Percentiles rank a stretch among this genome's conserved stretches.
Conservation (phyloP, 2,797 vertebrate species). For the Phrynocephalus vlangalii region DNA sequence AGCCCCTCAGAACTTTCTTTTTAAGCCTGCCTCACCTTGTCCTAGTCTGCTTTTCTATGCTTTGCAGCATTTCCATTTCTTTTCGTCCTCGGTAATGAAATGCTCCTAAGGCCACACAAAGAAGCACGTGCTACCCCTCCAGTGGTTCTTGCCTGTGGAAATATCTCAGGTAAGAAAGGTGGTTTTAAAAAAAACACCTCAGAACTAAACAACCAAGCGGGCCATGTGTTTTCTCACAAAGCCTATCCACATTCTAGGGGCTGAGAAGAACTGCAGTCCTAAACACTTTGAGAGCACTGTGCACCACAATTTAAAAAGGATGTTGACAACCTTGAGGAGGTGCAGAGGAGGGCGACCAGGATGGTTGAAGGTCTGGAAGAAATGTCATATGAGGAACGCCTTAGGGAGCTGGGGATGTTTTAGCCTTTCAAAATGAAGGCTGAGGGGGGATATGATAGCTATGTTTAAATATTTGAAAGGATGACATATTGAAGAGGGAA, state of each 20-base stretch:
- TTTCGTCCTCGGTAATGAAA: background rate
- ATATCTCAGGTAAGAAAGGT: background rate
- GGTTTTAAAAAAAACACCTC: background rate
- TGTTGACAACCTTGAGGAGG: no score
- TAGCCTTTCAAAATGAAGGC: no score
- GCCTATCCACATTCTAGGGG: no score
- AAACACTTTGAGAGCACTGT: background rate
- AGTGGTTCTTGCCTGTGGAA: background rate
- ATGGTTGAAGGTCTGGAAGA: no score
- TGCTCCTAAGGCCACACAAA: background rate
- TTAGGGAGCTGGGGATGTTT: no score
- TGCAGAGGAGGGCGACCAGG: no score
- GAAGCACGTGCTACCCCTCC: background rate
- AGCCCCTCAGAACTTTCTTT: background rate
- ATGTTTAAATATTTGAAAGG: no score
- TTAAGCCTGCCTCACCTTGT: background rate
- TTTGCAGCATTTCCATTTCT: background rate
- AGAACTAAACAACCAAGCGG: background rate
- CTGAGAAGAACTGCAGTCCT: no score
- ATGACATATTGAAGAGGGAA: no score
- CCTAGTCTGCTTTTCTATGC: background rate
- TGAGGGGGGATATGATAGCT: no score
- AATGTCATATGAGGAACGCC: no score
- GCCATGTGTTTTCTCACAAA: background rate
- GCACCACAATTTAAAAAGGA: no score